These are phyloP conservation scores for Trematocara zebra DNA, from an alignment of 2,113 vertebrate species.

Conservation along the genomic window DNA sequence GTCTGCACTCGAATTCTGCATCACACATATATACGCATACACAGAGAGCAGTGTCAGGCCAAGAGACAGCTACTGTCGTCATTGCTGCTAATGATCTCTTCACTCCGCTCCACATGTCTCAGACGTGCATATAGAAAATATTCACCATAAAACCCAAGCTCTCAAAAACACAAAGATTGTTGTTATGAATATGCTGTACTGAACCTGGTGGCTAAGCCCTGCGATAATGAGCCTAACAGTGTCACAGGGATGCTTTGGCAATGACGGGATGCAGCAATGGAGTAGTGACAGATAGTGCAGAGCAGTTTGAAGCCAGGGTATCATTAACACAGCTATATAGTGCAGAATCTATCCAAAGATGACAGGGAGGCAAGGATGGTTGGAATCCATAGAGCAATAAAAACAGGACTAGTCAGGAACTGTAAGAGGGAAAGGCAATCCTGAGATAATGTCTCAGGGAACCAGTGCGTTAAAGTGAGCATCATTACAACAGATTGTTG, in stretches of 20 bases:
- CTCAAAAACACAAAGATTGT: conserved; percentile 15
- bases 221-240: conserved; percentile 42
- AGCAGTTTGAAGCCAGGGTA: conserved; percentile 36
- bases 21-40: conserved; percentile 3
- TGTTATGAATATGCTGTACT: conserved; percentile 22
- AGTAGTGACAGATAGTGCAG: conserved; percentile 54
- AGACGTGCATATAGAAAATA: conserved; percentile 40
- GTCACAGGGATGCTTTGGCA: conserved; percentile 35
- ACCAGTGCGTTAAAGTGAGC: not conserved
- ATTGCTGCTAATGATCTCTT: conserved; percentile 39
- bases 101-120: conserved; percentile 35
- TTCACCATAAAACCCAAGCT: conserved; percentile 14
- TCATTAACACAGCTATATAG: conserved; percentile 29
- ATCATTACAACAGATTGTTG: not conserved
- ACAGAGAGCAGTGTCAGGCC: not conserved
- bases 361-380: not conserved
- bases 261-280: conserved; percentile 38
- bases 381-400: not conserved
- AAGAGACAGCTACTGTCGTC: not conserved
- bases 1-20: conserved; percentile 93
- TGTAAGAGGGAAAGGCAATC: not conserved
- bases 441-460: not conserved
- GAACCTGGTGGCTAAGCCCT: not conserved
- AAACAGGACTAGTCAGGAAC: not conserved
- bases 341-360: conserved; percentile 19